These are phyloP conservation scores for Zaprionus taronus DNA, from an alignment of 1,140 invertebrate species.

Conservation along the genomic window DNA sequence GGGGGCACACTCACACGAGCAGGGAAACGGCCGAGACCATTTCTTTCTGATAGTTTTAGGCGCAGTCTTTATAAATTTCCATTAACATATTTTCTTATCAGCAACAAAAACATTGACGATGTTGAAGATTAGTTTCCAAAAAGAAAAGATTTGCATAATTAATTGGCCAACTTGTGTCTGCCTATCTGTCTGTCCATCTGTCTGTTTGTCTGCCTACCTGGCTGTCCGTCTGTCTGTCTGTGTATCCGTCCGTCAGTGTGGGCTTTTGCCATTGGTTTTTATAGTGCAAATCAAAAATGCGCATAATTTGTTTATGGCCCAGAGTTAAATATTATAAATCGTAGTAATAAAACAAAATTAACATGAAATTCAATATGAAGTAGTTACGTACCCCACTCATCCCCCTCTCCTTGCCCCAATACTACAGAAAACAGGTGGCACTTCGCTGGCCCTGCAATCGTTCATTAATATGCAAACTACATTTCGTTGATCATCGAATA, in stretches of 20 bases:
- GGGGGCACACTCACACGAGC: background rate
- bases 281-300: conserved; percentile 80
- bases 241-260: conserved; percentile 10
- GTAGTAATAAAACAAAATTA: conserved; percentile 72
- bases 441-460: conserved; percentile 35
- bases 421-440: conserved; percentile 60
- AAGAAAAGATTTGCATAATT: conserved; percentile 73
- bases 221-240: conserved; percentile 9
- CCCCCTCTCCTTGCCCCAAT: background rate
- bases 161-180: conserved; percentile 65
- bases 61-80: conserved; percentile 28
- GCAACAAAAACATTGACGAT: conserved; percentile 42
- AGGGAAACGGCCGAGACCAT: background rate
- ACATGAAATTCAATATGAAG: conserved; percentile 24
- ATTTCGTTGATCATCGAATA: conserved; percentile 2
- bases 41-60: conserved; percentile 13
- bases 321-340: conserved; percentile 74
- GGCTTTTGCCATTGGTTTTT: conserved; percentile 58
- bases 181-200: conserved; percentile 6
- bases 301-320: conserved; percentile 62
- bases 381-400: background rate
- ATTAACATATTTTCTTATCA: conserved; percentile 55
- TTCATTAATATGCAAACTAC: conserved; percentile 24
- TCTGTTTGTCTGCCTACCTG: conserved; percentile 13
- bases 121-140: conserved; percentile 63